Evolutionary conservation across 1,140 invertebrate species (phyloP).

Genomic region (Cylas formicarius): DNA sequence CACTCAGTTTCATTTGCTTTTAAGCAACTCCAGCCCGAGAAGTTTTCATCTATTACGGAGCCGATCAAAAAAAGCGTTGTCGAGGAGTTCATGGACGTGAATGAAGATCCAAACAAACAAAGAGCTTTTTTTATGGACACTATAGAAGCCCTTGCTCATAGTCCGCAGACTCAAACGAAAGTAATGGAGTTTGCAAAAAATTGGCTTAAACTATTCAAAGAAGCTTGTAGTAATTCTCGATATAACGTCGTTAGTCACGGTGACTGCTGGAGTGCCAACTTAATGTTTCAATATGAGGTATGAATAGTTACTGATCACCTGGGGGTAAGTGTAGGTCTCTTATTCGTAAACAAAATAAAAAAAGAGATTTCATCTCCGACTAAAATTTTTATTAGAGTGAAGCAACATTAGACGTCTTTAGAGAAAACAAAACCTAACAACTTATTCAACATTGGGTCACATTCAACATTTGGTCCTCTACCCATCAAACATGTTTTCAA

Average conservation of each 20-base stretch:
- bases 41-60: conserved; percentile 29
- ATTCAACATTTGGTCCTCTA: too few species aligned
- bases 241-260: conserved; percentile 43
- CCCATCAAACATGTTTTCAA: too few species aligned
- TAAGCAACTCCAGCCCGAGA: conserved; percentile 40
- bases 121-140: conserved; percentile 31
- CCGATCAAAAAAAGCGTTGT: conserved; percentile 19
- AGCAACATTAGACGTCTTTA: too few species aligned
- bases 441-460: too few species aligned
- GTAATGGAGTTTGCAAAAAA: conserved; percentile 13
- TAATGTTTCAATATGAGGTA: conserved; percentile 48
- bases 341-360: too few species aligned
- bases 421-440: too few species aligned
- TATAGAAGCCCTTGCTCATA: conserved; percentile 6
- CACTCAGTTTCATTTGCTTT: conserved; percentile 49
- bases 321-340: too few species aligned
- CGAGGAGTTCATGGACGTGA: conserved; percentile 17
- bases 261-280: conserved; percentile 50
- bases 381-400: too few species aligned
- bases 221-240: too few species aligned
- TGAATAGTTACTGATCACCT: conserved; percentile 8
- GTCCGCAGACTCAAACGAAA: not conserved
- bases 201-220: conserved; percentile 6
- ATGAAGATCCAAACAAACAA: not conserved
- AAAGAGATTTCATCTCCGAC: too few species aligned